Evolutionary conservation across 2,113 vertebrate species (phyloP), one percentile per base, ranked within the genome.

Genomic region (Nannospalax galili): DNA sequence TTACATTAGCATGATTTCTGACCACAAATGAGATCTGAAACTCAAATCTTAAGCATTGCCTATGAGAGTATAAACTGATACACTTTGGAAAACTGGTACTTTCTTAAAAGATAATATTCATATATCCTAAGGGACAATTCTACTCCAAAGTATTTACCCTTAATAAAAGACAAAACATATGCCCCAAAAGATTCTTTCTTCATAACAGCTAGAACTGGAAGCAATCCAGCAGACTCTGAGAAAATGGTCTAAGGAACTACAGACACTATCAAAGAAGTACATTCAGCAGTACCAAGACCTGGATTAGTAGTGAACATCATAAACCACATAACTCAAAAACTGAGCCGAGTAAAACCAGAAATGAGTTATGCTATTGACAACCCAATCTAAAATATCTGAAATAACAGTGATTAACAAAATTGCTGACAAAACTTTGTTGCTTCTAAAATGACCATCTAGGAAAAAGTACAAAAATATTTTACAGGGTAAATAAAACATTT

Each of bases 11-110:
- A 93, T 35, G 73, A 78, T 92, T 64, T 28, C 79, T 80, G 58
- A 84, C 48, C 32, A 92, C 79, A 95, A 91, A 84, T 97, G 93
- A 87, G 40, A 88, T 90, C 70, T 95, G 20, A 20, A 73, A 16
- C 89, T 79, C 26, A 90, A 95, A 95, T 90, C 10, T 86, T 88
- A 96, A 75, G 45, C 60, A 75, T 19, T 45, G 19, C 32, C 40
- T 56, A 4, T 40, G 82, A 20, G 5, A 26, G 37, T 64, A 32
- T 70, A 72, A 88, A 93, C 35, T 40, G 19, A 80, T 48, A 64
- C 9, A 90, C 9, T 93, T 69, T 69, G 20, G 22, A 52, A 95
- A 90, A 72, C 1, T 87, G 14, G 35, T 15, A 60, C 32, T 86
- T 77, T 90, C 69, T 82, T 77, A 92, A 82, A 93, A 96, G 35